These are phyloP conservation scores for Harpagifer antarcticus DNA, from an alignment of 2,797 vertebrate species.

Conservation along the genomic window DNA sequence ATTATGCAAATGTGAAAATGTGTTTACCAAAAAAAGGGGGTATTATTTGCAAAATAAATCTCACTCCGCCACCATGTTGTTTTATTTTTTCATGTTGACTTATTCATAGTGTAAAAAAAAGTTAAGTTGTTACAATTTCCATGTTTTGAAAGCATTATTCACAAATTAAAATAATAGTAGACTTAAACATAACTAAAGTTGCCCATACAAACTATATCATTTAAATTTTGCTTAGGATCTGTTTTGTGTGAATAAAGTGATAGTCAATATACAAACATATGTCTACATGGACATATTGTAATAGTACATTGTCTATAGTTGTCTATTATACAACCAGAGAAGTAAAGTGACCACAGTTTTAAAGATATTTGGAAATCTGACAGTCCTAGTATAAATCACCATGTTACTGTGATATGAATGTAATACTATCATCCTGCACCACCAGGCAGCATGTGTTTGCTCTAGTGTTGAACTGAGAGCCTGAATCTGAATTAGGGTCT, in stretches of 20 bases:
- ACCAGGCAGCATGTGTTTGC: not conserved
- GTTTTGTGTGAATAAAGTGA: not conserved
- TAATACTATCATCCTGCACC: not conserved
- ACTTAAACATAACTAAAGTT: not conserved
- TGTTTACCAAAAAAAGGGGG: too few species aligned
- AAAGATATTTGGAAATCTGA: not conserved
- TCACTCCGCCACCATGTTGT: too few species aligned
- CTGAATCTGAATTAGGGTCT: not conserved
- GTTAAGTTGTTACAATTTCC: too few species aligned
- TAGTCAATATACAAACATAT: not conserved
- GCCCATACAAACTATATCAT: not conserved
- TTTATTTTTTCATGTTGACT: too few species aligned
- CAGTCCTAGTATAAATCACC: too few species aligned
- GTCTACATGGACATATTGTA: not conserved
- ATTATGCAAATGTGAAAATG: too few species aligned
- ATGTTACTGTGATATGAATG: too few species aligned
- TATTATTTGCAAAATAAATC: too few species aligned
- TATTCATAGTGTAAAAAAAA: too few species aligned
- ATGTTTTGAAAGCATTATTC: too few species aligned
- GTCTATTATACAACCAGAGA: not conserved
- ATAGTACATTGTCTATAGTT: not conserved
- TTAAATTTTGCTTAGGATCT: not conserved
- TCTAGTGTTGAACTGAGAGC: not conserved
- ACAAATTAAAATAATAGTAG: not conserved
- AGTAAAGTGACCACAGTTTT: not conserved